Evolutionary conservation across 2,888 invertebrate species (phyloP), one percentile per base, ranked within the genome.

Genomic region (Ophioninae sp.): DNA sequence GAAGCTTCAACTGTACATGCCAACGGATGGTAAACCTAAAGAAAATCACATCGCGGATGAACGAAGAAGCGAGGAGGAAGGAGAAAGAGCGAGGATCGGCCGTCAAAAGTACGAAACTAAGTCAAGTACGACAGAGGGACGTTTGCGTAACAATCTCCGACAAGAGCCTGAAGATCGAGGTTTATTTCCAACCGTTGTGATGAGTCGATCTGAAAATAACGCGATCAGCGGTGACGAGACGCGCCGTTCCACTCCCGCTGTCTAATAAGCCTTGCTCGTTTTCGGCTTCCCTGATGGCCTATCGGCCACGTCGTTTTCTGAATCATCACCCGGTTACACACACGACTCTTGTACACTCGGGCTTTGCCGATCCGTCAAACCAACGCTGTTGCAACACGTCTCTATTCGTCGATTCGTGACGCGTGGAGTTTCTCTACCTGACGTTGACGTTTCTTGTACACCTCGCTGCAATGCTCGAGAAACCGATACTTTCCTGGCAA

Each of bases 201-300:
- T 91, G 91, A 90, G 89, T 68, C 77, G 79, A 84, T 88, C 90
- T 89, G 88, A 91, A 91, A 91, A 91, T 91, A 91, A 89, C 89
- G 79, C 88, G 88, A 90, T 88, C 88, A 88, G 86, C 73, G 64
- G 77, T 77, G 83, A 74, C 64, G 80, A 78, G 69, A 65, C 64
- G 37, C 20, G 41, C 50, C 44, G 21, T 61, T 20, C 30, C 41
- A 41, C 23, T 79, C 30, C 21, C 64, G 20, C 44, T 67, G 67
- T 65, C 13, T 44, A 8, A 17, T 21, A n/a, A 37, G 13, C 7
- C 17, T 39, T 0, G 67, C 21, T 75, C 37, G 57, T 74, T 57
- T 21, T 64, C 56, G 39, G 64, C 78, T 64, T 72, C 59, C 57
- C 57, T 64, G 70, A 50, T 64, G 21, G 17, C 56, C 59, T n/a